Evolutionary conservation across 2,113 vertebrate species (phyloP).

Genomic region (Cyanocitta stelleri): DNA sequence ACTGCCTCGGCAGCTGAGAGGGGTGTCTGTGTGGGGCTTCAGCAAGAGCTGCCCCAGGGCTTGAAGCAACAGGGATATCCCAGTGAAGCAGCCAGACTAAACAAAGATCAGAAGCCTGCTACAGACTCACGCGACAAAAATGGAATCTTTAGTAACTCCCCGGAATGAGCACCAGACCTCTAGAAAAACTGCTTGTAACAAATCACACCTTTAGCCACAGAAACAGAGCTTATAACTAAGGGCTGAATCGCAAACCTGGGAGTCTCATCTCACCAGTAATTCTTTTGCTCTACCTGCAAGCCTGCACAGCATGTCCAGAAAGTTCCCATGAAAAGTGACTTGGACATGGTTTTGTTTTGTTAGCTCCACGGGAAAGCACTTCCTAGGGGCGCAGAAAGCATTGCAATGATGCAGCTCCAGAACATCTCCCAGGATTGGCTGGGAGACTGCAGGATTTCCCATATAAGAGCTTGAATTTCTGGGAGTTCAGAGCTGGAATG

Average conservation of each 20-base stretch:
- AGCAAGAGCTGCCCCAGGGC: neutral
- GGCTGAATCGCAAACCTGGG: neutral
- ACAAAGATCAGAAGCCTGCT: neutral
- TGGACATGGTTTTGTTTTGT: rapidly evolving
- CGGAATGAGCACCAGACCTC: neutral
- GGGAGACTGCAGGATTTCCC: rapidly evolving
- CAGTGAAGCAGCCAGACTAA: neutral
- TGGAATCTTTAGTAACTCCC: neutral
- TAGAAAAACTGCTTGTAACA: rapidly evolving
- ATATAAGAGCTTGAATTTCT: rapidly evolving
- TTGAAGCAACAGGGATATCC: neutral
- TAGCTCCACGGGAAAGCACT: neutral
- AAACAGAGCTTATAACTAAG: neutral
- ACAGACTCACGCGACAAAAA: neutral
- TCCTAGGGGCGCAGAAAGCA: neutral
- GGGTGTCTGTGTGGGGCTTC: neutral
- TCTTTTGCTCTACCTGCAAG: neutral
- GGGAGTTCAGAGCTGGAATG: neutral
- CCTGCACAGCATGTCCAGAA: neutral
- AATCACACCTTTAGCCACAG: neutral
- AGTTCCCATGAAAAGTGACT: neutral
- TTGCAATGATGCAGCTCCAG: neutral
- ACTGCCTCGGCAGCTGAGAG: neutral
- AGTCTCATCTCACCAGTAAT: neutral
- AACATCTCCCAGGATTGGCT: neutral